phyloP scores from a whole-genome alignment of 1,140 invertebrate genomes.

The Gryllus bimaculatus region DNA sequence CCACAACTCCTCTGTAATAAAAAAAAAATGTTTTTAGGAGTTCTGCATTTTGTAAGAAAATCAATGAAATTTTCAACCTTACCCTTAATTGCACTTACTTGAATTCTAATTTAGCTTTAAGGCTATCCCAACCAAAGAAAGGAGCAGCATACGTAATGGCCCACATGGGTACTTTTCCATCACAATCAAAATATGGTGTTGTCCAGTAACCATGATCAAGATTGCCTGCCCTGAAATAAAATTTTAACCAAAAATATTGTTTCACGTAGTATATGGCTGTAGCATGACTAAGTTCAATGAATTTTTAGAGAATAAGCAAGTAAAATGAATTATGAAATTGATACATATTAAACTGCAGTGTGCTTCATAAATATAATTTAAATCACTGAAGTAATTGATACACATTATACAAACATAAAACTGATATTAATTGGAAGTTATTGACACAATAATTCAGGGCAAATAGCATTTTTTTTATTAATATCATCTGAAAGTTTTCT shows the following conservation, averaged over 20 bases:
- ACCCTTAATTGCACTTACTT: slow-evolving; percentile 58
- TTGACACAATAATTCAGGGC: too few species aligned
- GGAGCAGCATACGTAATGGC: slow-evolving; percentile 88
- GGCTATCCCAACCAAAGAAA: slow-evolving; percentile 93
- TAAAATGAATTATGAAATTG: too few species aligned
- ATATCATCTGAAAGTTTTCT: too few species aligned
- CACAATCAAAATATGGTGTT: slow-evolving; percentile 87
- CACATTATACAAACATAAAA: too few species aligned
- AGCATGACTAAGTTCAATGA: not conserved
- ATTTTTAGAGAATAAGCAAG: not conserved
- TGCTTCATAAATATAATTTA: too few species aligned
- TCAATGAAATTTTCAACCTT: too few species aligned
- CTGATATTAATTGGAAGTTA: too few species aligned
- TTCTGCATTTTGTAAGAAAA: too few species aligned
- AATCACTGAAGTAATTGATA: too few species aligned
- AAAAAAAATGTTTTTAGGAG: not conserved
- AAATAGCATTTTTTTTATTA: too few species aligned
- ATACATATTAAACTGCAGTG: too few species aligned
- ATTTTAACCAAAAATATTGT: not conserved
- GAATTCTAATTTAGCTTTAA: slow-evolving; percentile 84
- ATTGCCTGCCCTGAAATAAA: slow-evolving; percentile 57
- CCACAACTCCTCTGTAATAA: slow-evolving; percentile 77
- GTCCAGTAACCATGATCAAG: slow-evolving; percentile 88
- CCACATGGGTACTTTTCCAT: slow-evolving; percentile 88
- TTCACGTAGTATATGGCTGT: not conserved